phyloP scores from a whole-genome alignment of 2,797 vertebrate genomes.

The Varecia variegata region DNA sequence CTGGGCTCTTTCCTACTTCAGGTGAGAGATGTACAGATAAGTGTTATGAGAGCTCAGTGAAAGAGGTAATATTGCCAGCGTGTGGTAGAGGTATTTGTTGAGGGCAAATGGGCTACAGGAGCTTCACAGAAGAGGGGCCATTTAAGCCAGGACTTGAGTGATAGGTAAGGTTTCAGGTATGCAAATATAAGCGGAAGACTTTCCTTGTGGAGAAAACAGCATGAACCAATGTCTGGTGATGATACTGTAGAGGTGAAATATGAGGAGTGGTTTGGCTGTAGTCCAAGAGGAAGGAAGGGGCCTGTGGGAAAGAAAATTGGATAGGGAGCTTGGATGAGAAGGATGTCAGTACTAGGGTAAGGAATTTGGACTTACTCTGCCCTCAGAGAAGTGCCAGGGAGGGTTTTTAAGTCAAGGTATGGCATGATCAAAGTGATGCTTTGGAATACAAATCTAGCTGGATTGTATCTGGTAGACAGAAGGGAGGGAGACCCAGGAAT shows the following conservation, averaged over 20 bases:
- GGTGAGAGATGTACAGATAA: not conserved
- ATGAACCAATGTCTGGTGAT: not conserved
- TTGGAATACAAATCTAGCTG: not conserved
- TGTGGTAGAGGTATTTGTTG: not conserved
- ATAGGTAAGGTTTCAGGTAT: not conserved
- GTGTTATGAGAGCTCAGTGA: not conserved
- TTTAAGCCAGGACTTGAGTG: not conserved
- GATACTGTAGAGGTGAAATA: not conserved
- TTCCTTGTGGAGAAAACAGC: not conserved
- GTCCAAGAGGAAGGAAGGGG: not conserved
- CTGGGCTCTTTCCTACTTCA: not conserved
- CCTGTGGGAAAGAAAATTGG: not conserved
- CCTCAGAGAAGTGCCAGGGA: not conserved
- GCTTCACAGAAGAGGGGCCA: not conserved
- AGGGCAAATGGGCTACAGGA: not conserved
- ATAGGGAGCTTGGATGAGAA: not conserved
- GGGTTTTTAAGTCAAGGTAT: not conserved
- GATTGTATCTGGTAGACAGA: not conserved
- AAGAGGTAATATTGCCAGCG: not conserved
- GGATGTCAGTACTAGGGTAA: not conserved
- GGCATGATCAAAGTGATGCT: not conserved
- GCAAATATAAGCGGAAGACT: not conserved
- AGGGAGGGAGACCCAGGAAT: not conserved
- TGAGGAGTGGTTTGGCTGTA: not conserved
- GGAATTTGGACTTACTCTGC: not conserved